A percentile compares a stretch with the other conserved stretches of the same genome.
Conservation (phyloP, 2,113 vertebrate species). For the Aphyosemion australe region DNA sequence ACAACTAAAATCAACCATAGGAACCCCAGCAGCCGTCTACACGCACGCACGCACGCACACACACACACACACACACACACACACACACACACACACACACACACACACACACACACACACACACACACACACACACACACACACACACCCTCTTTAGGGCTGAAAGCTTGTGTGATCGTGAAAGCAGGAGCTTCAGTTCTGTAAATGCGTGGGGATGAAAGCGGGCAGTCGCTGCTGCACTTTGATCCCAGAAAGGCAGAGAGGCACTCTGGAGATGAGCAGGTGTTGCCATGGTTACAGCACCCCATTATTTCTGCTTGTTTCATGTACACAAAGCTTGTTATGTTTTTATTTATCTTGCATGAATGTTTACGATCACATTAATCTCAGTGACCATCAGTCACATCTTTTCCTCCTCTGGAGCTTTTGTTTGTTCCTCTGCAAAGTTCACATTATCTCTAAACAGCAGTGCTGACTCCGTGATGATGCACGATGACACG, state of each 20-base stretch:
- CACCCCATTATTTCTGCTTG: conserved; percentile 4
- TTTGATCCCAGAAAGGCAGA: conserved; percentile 21
- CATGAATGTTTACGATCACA: neutral
- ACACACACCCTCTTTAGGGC: neutral
- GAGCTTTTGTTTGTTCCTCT: no score
- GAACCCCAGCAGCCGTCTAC: no score
- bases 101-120: no score
- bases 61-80: no score
- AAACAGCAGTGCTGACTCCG: no score
- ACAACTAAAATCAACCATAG: no score
- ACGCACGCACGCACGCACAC: no score
- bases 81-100: no score
- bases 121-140: no score
- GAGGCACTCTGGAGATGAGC: neutral
- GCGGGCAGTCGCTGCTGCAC: neutral
- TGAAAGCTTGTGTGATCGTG: neutral
- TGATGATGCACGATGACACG: no score
- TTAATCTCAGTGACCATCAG: neutral
- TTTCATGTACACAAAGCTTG: neutral
- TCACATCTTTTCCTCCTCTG: no score
- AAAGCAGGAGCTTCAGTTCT: neutral
- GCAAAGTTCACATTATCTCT: no score
- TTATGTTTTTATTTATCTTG: neutral
- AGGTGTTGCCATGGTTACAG: conserved; percentile 47
- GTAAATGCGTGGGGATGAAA: neutral